Conservation (phyloP, 1,140 invertebrate genomes). For the Halesus radiatus region DNA sequence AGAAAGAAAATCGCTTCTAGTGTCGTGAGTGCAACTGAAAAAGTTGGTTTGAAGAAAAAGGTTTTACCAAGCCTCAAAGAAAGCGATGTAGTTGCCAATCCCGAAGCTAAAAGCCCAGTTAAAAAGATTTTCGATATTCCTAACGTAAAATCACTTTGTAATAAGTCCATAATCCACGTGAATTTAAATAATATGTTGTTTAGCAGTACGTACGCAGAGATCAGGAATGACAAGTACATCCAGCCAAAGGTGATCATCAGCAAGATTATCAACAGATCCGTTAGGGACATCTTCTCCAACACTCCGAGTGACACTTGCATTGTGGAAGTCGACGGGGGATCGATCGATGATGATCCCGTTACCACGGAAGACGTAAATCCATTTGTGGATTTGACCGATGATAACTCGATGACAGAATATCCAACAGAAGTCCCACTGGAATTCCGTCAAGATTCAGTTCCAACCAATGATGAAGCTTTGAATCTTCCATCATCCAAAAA, state of each 20-base stretch:
- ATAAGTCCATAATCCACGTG: not conserved
- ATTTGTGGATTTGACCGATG: not conserved
- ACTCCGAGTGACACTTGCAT: not conserved
- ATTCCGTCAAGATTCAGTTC: too few species aligned
- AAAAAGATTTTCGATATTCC: not conserved
- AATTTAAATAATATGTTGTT: not conserved
- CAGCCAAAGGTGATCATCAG: slow-evolving; percentile 14
- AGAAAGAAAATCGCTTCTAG: not conserved
- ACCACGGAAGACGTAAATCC: not conserved
- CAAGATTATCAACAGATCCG: not conserved
- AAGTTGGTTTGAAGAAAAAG: not conserved
- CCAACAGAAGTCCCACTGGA: not conserved
- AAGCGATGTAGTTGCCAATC: not conserved
- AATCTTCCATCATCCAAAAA: not conserved
- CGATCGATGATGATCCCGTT: not conserved
- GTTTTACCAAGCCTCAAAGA: not conserved
- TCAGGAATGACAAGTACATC: not conserved
- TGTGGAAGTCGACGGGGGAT: not conserved
- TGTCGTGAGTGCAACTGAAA: not conserved
- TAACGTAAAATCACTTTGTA: too few species aligned
- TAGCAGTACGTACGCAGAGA: not conserved
- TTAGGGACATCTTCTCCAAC: not conserved
- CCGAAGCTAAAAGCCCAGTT: not conserved
- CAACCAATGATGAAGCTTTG: too few species aligned
- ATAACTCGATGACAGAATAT: not conserved